A percentile compares a stretch with the other conserved stretches of the same genome.
phyloP scores from a whole-genome alignment of 2,888 invertebrate genomes.

The Stegana nigrithorax region DNA sequence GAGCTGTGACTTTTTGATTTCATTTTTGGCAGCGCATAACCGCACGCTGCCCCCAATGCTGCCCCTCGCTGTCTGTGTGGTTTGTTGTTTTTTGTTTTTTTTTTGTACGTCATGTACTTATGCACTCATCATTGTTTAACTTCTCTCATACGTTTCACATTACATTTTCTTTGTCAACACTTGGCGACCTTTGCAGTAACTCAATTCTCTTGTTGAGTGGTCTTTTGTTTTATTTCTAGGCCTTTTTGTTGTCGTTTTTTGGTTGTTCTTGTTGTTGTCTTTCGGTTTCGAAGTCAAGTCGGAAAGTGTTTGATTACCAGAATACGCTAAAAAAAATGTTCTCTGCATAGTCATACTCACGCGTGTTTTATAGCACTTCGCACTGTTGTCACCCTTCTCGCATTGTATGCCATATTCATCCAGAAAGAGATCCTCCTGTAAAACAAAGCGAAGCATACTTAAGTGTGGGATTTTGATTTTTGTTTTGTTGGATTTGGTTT shows the following conservation, averaged over 20 bases:
- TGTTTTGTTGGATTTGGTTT: no score
- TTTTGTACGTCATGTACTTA: constrained; percentile 9
- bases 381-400: constrained; percentile 48
- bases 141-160: constrained; percentile 8
- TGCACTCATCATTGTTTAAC: no score
- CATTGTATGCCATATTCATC: constrained; percentile 61
- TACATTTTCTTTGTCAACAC: constrained; percentile 5
- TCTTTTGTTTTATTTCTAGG: no score
- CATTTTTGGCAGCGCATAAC: neutral
- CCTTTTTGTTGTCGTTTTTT: neutral
- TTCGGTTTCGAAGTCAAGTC: no score
- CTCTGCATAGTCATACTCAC: constrained; percentile 44
- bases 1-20: constrained; percentile 20
- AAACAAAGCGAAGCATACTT: constrained; percentile 26
- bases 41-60: neutral
- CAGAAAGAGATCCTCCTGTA: constrained; percentile 56
- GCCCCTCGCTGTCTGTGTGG: constrained; percentile 42
- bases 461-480: no score
- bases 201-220: no score
- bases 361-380: constrained; percentile 55
- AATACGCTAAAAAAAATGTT: neutral
- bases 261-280: constrained; percentile 10
- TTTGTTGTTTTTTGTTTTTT: constrained; percentile 1
- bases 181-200: no score
- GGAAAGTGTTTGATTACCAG: neutral